Evolutionary conservation across 2,888 invertebrate species (phyloP).

Genomic region (Drepanosiphum platanoidis): DNA sequence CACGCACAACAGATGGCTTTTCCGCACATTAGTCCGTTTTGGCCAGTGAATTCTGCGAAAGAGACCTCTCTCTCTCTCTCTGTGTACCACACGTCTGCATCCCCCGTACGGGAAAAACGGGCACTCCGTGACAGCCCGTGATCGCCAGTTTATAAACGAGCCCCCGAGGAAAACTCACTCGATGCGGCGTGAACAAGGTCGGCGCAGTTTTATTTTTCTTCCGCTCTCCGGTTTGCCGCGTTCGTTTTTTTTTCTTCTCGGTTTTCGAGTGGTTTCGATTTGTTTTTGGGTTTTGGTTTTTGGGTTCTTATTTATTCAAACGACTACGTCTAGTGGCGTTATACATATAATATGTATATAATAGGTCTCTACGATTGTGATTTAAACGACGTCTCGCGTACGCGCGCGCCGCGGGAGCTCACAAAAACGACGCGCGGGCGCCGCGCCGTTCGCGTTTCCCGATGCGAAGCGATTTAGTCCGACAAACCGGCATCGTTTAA

Average conservation of each 20-base stretch:
- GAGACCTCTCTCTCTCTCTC: background rate
- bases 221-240: too few relatives aligned
- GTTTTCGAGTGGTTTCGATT: background rate
- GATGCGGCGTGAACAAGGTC: background rate
- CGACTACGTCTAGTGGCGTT: too few relatives aligned
- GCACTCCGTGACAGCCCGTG: background rate
- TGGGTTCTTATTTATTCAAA: too few relatives aligned
- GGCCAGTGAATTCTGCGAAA: constrained; percentile 27
- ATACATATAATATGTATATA: too few relatives aligned
- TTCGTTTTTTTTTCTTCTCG: background rate
- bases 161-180: constrained; percentile 45
- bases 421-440: background rate
- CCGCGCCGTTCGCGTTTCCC: background rate
- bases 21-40: constrained; percentile 39
- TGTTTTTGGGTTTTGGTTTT: background rate
- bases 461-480: background rate
- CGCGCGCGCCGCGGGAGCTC: too few relatives aligned
- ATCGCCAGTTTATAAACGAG: constrained; percentile 19
- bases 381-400: too few relatives aligned
- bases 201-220: constrained; percentile 7
- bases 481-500: background rate
- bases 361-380: too few relatives aligned
- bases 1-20: constrained; percentile 52
- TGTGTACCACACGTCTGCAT: background rate
- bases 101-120: background rate